These are phyloP conservation scores for Stenurella melanura DNA, from an alignment of 2,888 invertebrate species.

Conservation along the genomic window DNA sequence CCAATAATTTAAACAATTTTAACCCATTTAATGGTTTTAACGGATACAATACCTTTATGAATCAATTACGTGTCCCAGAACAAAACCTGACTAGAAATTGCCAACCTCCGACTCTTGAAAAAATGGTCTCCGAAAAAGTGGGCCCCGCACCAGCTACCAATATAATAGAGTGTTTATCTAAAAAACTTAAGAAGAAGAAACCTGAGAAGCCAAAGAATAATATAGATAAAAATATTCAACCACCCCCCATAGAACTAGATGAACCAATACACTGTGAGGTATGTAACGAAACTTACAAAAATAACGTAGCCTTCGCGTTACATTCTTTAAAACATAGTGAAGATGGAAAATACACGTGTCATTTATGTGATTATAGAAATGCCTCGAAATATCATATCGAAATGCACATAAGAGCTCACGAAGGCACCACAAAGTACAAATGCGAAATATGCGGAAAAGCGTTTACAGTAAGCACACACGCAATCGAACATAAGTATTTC, in stretches of 20 bases:
- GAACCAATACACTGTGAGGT: slow-evolving; percentile 75
- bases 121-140: background rate
- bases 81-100: background rate
- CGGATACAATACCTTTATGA: slow-evolving; percentile 32
- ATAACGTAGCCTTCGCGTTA: slow-evolving; percentile 36
- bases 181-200: slow-evolving; percentile 45
- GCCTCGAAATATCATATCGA: slow-evolving; percentile 35
- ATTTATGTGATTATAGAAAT: slow-evolving; percentile 39
- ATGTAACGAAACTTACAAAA: slow-evolving; percentile 74
- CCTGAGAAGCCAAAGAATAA: slow-evolving; percentile 42
- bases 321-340: slow-evolving; percentile 40
- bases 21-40: slow-evolving; percentile 46
- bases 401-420: slow-evolving; percentile 41
- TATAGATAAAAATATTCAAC: slow-evolving; percentile 36
- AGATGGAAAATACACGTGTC: slow-evolving; percentile 39
- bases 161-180: slow-evolving; percentile 54
- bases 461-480: slow-evolving; percentile 73
- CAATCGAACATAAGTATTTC: slow-evolving; percentile 72
- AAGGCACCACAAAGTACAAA: slow-evolving; percentile 37
- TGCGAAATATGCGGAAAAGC: slow-evolving; percentile 63
- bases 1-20: slow-evolving; percentile 31
- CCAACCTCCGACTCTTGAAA: background rate
- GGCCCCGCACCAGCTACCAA: slow-evolving; percentile 38
- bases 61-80: slow-evolving; percentile 4
- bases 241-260: slow-evolving; percentile 60